A percentile compares a stretch with the other conserved stretches of the same genome.
These are phyloP conservation scores for Pseudochirops cupreus DNA, from an alignment of 2,797 vertebrate genomes.

Conservation along the genomic window DNA sequence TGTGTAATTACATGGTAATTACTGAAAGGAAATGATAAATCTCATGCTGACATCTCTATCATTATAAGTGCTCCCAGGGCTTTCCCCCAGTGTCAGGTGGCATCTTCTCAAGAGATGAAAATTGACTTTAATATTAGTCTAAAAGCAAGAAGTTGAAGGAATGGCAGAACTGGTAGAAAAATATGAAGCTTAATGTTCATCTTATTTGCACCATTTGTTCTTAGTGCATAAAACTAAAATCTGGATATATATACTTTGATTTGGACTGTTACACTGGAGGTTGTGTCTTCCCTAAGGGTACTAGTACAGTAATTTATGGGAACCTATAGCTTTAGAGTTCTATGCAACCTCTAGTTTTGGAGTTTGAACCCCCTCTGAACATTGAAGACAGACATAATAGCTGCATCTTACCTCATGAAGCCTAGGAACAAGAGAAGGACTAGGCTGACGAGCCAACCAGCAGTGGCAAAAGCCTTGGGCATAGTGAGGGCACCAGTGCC, in stretches of 20 bases:
- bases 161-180: not conserved
- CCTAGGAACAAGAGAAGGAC: conserved; percentile 92
- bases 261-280: not conserved
- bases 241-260: not conserved
- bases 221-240: not conserved
- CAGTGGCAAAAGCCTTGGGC: conserved; percentile 96
- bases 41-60: not conserved
- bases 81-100: not conserved
- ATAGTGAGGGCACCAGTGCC: conserved; percentile 98
- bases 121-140: not conserved
- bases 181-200: not conserved
- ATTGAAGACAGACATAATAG: fast-evolving
- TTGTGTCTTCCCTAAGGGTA: not conserved
- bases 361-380: fast-evolving
- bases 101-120: not conserved
- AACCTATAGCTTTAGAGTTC: not conserved
- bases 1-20: not conserved
- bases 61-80: not conserved
- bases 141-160: not conserved
- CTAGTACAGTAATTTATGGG: fast-evolving
- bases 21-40: conserved; percentile 20
- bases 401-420: conserved; percentile 94
- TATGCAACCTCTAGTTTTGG: not conserved
- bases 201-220: not conserved
- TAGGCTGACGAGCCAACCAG: conserved; percentile 96